Conservation (phyloP, 2,888 invertebrate genomes). For the Pristionchus entomophagus region DNA sequence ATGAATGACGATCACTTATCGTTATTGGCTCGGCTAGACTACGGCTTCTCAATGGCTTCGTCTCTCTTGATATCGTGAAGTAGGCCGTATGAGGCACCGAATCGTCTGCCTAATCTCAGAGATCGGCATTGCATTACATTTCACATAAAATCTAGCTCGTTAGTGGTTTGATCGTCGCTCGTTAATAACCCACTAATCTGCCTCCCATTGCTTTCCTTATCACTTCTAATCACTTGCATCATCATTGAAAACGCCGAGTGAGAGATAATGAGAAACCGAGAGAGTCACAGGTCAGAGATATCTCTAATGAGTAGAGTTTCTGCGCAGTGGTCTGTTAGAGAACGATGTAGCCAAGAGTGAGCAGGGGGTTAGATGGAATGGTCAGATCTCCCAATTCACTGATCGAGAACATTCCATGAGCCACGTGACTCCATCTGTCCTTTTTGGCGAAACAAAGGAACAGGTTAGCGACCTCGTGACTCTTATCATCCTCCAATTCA, state of each 20-base stretch:
- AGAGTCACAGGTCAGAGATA: neutral
- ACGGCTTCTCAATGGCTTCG: too few species aligned
- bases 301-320: conserved; percentile 4
- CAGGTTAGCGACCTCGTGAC: neutral
- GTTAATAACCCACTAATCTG: neutral
- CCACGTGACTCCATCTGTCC: conserved; percentile 2
- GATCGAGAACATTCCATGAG: conserved; percentile 9
- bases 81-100: too few species aligned
- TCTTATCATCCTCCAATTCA: neutral
- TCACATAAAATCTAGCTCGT: too few species aligned
- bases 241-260: neutral
- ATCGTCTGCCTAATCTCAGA: too few species aligned
- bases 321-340: neutral
- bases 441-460: neutral
- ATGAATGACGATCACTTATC: too few species aligned
- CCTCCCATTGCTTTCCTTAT: neutral
- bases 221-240: conserved; percentile 12
- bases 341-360: neutral
- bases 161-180: neutral
- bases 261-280: neutral
- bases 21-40: too few species aligned
- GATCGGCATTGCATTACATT: too few species aligned
- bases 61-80: too few species aligned
- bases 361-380: neutral
- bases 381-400: conserved; percentile 27